Percentiles rank a stretch among this genome's conserved stretches.
phyloP scores from a whole-genome alignment of 2,888 invertebrate species.

The Epinotia nisella region DNA sequence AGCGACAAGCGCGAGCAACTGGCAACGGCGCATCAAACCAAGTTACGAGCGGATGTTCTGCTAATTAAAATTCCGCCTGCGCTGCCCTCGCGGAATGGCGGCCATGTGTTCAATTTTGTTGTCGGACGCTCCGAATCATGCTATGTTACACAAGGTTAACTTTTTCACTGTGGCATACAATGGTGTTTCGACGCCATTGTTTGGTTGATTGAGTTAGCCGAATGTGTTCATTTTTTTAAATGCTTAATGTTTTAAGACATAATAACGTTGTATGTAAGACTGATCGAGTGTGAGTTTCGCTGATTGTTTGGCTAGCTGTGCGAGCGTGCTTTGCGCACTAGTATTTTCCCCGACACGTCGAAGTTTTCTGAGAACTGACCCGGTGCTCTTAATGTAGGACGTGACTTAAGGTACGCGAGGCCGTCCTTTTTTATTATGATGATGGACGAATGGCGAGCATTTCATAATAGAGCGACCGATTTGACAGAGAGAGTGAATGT shows the following conservation, averaged over 20 bases:
- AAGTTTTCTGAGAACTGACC: slow-evolving; percentile 79
- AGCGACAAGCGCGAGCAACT: slow-evolving; percentile 61
- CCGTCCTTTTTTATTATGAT: slow-evolving; percentile 76
- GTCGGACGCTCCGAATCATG: slow-evolving; percentile 81
- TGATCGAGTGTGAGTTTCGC: slow-evolving; percentile 65
- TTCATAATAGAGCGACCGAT: slow-evolving; percentile 59
- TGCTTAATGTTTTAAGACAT: slow-evolving; percentile 60
- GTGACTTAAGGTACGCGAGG: slow-evolving; percentile 75
- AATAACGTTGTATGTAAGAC: slow-evolving; percentile 69
- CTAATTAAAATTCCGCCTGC: slow-evolving; percentile 85
- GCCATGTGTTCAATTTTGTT: slow-evolving; percentile 78
- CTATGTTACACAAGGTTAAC: slow-evolving; percentile 83
- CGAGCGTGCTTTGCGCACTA: slow-evolving; percentile 65
- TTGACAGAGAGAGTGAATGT: slow-evolving; percentile 62
- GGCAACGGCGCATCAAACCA: slow-evolving; percentile 79
- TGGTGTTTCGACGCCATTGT: slow-evolving; percentile 64
- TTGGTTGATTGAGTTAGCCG: slow-evolving; percentile 46
- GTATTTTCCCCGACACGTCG: slow-evolving; percentile 60
- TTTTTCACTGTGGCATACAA: slow-evolving; percentile 65
- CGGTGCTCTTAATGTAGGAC: slow-evolving; percentile 82
- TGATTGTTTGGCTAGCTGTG: slow-evolving; percentile 57
- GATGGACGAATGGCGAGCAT: slow-evolving; percentile 62
- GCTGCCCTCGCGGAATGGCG: slow-evolving; percentile 85
- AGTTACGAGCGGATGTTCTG: slow-evolving; percentile 84
- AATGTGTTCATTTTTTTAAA: slow-evolving; percentile 64